phyloP scores from a whole-genome alignment of 1,140 invertebrate species.

The Anastrepha obliqua region DNA sequence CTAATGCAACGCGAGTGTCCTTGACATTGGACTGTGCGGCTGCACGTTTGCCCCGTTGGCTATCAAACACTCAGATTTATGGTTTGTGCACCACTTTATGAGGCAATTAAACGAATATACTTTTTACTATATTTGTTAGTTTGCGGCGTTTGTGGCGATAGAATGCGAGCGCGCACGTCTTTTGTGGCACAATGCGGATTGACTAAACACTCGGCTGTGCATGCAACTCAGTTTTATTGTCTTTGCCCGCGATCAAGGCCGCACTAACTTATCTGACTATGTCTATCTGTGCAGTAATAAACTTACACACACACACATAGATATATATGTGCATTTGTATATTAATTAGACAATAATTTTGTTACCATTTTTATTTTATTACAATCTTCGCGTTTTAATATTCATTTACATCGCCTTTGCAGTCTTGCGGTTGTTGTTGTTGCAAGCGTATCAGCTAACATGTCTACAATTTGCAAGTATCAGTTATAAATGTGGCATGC shows the following conservation, averaged over 20 bases:
- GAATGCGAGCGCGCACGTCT: neutral
- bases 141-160: neutral
- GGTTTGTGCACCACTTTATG: neutral
- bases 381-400: slow-evolving; percentile 55
- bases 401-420: slow-evolving; percentile 37
- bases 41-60: neutral
- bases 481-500: slow-evolving; percentile 30
- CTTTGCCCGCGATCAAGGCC: slow-evolving; percentile 55
- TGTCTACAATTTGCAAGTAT: slow-evolving; percentile 39
- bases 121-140: neutral
- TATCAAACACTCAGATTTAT: neutral
- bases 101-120: neutral
- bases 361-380: slow-evolving; percentile 71
- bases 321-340: slow-evolving; percentile 19
- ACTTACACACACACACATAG: neutral
- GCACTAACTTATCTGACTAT: neutral
- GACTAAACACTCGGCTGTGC: slow-evolving; percentile 71
- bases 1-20: slow-evolving; percentile 37
- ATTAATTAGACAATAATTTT: slow-evolving; percentile 58
- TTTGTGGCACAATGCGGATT: slow-evolving; percentile 31
- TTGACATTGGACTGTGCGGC: slow-evolving; percentile 44
- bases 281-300: neutral
- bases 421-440: neutral
- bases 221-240: slow-evolving; percentile 74
- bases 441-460: slow-evolving; percentile 35